Evolutionary conservation across 2,113 vertebrate species (phyloP).

Genomic region (Ovis canadensis): DNA sequence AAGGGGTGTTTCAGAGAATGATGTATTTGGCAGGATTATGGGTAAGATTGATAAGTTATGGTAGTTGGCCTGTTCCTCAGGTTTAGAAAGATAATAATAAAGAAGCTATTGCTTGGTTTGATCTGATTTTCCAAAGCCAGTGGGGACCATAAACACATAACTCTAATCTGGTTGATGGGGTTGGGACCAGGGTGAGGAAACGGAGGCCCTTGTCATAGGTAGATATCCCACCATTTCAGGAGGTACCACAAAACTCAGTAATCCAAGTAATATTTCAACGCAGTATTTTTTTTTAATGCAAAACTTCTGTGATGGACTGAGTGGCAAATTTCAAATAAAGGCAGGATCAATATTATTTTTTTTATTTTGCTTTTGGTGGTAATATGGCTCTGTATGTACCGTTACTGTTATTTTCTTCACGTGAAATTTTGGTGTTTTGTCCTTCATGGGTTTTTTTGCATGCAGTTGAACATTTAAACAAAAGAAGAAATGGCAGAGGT

Average conservation of each 20-base stretch:
- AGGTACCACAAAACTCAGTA: background rate
- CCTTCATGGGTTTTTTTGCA: background rate
- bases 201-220: background rate
- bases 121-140: background rate
- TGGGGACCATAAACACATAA: background rate
- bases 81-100: slow-evolving; percentile 6
- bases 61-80: background rate
- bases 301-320: background rate
- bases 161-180: background rate
- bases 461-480: background rate
- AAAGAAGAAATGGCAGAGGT: background rate
- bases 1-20: background rate
- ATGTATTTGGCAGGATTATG: background rate
- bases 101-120: background rate
- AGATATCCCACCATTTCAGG: background rate
- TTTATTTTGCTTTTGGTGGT: background rate
- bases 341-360: background rate
- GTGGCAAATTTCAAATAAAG: background rate
- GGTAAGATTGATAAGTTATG: background rate
- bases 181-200: background rate
- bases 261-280: background rate
- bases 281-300: background rate
- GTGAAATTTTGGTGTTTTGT: background rate
- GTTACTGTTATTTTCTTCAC: background rate
- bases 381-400: background rate